phyloP scores from a whole-genome alignment of 64 coral and sea anemone species.

The Actinia tenebrosa region DNA sequence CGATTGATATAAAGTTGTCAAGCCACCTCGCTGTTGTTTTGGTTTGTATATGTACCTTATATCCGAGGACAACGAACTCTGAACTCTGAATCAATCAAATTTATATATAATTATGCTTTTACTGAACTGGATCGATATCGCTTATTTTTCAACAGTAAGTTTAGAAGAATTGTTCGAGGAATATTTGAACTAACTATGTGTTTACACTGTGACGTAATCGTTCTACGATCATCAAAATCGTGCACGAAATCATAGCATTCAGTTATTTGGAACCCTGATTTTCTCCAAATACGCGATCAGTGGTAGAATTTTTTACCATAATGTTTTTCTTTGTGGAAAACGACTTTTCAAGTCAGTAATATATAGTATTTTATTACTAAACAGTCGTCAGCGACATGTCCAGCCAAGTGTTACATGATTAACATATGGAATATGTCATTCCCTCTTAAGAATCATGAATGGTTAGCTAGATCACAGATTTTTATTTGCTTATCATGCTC shows the following conservation, averaged over 20 bases:
- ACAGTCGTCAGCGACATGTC: not conserved
- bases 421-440: not conserved
- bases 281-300: not conserved
- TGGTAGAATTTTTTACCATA: not conserved
- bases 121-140: not conserved
- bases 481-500: no score
- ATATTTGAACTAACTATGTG: not conserved
- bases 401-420: not conserved
- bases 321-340: not conserved
- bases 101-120: not conserved
- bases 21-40: not conserved
- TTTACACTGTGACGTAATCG: conserved; percentile 67
- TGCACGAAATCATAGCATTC: not conserved
- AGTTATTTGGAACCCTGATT: not conserved
- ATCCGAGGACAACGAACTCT: not conserved
- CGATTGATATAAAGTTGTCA: not conserved
- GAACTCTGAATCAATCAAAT: not conserved
- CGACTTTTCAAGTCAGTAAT: not conserved
- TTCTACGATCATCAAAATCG: not conserved
- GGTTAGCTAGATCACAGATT: no score
- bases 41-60: no score
- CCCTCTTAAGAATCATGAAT: not conserved
- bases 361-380: not conserved
- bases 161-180: not conserved
- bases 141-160: no score